phyloP scores from a whole-genome alignment of 2,888 invertebrate species.

The Emesis furor region DNA sequence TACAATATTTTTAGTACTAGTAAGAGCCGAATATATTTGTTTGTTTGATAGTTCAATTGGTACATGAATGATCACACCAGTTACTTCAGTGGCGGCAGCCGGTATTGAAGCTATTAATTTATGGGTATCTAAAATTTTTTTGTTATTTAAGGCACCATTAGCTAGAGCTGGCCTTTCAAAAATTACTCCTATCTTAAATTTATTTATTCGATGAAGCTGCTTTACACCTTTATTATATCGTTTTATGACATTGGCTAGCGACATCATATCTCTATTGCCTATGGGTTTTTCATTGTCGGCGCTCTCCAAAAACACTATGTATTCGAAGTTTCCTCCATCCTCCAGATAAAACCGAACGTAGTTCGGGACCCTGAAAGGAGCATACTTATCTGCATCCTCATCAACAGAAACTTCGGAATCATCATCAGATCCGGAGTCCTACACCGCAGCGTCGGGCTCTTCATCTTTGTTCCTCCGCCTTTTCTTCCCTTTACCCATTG shows the following conservation, averaged over 20 bases:
- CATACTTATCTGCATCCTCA: constrained; percentile 4
- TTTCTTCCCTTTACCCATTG: not conserved
- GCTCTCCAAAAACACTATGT: constrained; percentile 33
- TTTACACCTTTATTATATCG: constrained; percentile 35
- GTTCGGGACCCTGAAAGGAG: constrained; percentile 16
- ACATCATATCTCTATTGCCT: constrained; percentile 30
- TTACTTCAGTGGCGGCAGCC: constrained; percentile 19
- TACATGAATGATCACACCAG: constrained; percentile 25
- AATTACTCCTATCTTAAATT: constrained; percentile 35
- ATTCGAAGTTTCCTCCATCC: constrained; percentile 22
- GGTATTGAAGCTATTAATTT: constrained; percentile 10
- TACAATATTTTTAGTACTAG: constrained; percentile 37
- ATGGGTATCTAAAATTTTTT: constrained; percentile 15
- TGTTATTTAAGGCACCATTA: constrained; percentile 26
- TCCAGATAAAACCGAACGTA: constrained; percentile 32
- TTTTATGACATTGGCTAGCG: constrained; percentile 21
- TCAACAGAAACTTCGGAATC: not conserved
- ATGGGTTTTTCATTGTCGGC: constrained; percentile 24
- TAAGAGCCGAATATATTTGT: constrained; percentile 24
- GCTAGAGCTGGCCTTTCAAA: constrained; percentile 31
- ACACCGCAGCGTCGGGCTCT: not conserved
- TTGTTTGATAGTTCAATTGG: constrained; percentile 25
- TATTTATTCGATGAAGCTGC: constrained; percentile 33
- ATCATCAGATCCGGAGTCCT: constrained; percentile 8
- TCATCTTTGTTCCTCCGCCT: constrained; percentile 2